Evolutionary conservation across 1,140 invertebrate species (phyloP).

Genomic region (Heliconius congener): DNA sequence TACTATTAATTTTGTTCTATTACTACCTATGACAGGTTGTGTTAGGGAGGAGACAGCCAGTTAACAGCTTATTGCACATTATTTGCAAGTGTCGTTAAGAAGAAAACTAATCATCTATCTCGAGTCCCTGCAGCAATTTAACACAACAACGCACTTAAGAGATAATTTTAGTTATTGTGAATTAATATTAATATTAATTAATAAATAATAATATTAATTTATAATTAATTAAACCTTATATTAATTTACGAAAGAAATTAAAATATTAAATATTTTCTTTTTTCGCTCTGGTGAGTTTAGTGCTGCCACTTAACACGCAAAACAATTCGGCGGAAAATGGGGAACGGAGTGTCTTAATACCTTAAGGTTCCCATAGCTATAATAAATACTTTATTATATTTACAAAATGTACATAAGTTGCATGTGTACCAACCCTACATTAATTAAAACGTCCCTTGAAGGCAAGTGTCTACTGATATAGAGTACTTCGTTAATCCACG

Average conservation of each 20-base stretch:
- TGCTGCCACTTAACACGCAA: no score
- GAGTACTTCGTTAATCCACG: conserved; percentile 64
- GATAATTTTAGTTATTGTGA: not conserved
- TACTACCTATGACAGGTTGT: not conserved
- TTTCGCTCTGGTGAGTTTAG: no score
- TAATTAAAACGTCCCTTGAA: conserved; percentile 55
- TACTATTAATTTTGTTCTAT: not conserved
- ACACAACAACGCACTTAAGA: not conserved
- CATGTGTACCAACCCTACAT: conserved; percentile 17
- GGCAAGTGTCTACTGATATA: conserved; percentile 49
- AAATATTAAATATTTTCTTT: no score
- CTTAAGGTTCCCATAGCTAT: no score
- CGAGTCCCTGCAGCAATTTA: conserved; percentile 6
- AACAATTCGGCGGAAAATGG: no score
- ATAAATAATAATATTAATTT: no score
- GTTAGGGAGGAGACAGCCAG: conserved; percentile 9
- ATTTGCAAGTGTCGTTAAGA: conserved; percentile 32
- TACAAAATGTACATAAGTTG: not conserved
- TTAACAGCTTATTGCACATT: conserved; percentile 27
- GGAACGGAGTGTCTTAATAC: no score
- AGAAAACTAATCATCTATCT: conserved; percentile 27
- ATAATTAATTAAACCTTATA: no score
- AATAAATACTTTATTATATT: no score
- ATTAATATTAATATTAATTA: not conserved
- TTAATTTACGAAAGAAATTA: no score